phyloP scores from a whole-genome alignment of 2,113 vertebrate genomes.

The Indri indri region DNA sequence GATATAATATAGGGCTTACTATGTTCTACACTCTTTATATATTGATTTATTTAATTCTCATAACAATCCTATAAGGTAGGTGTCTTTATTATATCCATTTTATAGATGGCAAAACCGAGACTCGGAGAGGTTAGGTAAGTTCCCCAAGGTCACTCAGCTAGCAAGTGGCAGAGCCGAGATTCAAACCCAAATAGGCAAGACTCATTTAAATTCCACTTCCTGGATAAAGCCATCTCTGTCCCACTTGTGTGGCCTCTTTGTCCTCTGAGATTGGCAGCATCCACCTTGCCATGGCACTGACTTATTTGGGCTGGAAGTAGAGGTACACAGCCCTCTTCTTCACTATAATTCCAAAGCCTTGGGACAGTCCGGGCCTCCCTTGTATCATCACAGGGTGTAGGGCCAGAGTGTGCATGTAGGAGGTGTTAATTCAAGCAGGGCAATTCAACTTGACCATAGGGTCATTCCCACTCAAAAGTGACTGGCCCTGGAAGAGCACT shows the following conservation, averaged over 20 bases:
- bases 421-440: background rate
- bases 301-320: fast-evolving
- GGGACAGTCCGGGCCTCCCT: background rate
- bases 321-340: background rate
- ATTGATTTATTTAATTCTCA: background rate
- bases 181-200: background rate
- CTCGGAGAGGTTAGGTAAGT: background rate
- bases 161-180: background rate
- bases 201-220: background rate
- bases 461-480: background rate
- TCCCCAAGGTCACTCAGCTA: background rate
- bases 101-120: background rate
- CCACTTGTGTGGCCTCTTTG: background rate
- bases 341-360: fast-evolving
- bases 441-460: background rate
- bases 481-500: background rate
- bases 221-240: background rate
- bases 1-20: background rate
- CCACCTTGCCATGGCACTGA: background rate
- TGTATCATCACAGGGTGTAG: fast-evolving
- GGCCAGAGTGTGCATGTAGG: background rate
- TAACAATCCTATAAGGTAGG: background rate
- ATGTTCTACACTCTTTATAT: background rate
- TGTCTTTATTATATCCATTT: background rate
- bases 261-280: background rate